phyloP scores from a whole-genome alignment of 2,888 invertebrate genomes.

The Hypercompe scribonia region DNA sequence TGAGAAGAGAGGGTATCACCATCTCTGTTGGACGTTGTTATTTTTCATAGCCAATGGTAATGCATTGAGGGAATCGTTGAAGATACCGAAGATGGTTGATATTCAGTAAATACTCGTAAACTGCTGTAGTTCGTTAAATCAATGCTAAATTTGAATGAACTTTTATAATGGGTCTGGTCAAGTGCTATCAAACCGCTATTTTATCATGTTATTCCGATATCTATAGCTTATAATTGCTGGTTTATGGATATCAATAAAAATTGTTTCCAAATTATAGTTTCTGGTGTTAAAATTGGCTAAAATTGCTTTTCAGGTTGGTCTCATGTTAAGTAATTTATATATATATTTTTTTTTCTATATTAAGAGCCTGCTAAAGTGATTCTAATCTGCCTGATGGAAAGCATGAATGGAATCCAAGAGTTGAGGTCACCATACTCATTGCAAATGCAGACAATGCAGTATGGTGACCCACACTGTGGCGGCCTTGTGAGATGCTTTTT shows the following conservation, averaged over 20 bases:
- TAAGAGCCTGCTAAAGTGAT: no score
- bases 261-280: neutral
- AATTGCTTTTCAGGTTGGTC: neutral
- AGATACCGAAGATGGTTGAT: constrained; percentile 45
- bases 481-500: no score
- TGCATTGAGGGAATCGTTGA: constrained; percentile 52
- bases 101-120: constrained; percentile 29
- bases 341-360: no score
- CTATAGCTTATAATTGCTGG: constrained; percentile 9
- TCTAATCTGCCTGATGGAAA: no score
- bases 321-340: neutral
- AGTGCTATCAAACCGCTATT: constrained; percentile 15
- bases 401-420: no score
- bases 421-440: no score
- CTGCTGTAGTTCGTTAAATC: constrained; percentile 28
- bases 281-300: neutral
- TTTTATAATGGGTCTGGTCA: constrained; percentile 7
- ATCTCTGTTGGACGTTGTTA: constrained; percentile 51
- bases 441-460: no score
- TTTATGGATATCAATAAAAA: neutral
- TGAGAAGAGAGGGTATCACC: neutral
- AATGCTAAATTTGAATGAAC: constrained; percentile 9
- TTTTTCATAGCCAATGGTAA: constrained; percentile 55
- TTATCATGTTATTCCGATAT: constrained; percentile 6
- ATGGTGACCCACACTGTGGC: no score